A percentile compares a stretch with the other conserved stretches of the same genome.
These are phyloP conservation scores for Oryzias curvinotus DNA, from an alignment of 2,113 vertebrate species.

Conservation along the genomic window DNA sequence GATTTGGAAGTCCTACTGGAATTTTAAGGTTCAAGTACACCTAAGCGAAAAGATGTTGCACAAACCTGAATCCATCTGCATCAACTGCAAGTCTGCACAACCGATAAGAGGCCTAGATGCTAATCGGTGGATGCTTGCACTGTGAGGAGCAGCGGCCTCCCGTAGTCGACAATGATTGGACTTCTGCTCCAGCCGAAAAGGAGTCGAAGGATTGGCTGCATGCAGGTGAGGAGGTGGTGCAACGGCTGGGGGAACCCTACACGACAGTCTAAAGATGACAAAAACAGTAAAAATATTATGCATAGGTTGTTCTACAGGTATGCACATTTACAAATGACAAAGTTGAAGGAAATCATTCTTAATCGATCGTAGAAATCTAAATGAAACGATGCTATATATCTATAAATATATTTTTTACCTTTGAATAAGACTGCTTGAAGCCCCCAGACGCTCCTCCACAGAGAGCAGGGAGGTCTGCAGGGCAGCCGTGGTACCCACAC, in stretches of 20 bases:
- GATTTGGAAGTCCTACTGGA: too few relatives aligned
- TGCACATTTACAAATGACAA: not conserved
- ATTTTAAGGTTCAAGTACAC: too few relatives aligned
- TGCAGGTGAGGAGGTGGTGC: slow-evolving; percentile 83
- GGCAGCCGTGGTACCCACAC: slow-evolving; percentile 55
- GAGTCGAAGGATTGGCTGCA: slow-evolving; percentile 82
- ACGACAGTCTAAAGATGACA: slow-evolving; percentile 78
- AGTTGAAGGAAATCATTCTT: not conserved
- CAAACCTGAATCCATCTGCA: slow-evolving; percentile 94
- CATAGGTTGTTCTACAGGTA: not conserved
- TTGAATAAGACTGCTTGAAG: slow-evolving; percentile 65
- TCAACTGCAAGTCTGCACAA: slow-evolving; percentile 86
- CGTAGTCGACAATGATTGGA: slow-evolving; percentile 74
- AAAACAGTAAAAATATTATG: not conserved
- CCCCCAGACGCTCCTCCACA: slow-evolving; percentile 63
- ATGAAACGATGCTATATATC: too few relatives aligned
- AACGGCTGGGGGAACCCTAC: slow-evolving; percentile 84
- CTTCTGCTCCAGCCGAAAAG: slow-evolving; percentile 80
- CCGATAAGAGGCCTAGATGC: slow-evolving; percentile 72
- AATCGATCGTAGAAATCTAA: not conserved
- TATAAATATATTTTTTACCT: slow-evolving; percentile 66
- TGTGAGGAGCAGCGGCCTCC: slow-evolving; percentile 74
- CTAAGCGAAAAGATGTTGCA: too few relatives aligned
- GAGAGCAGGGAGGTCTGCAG: slow-evolving; percentile 75
- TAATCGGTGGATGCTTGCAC: slow-evolving; percentile 75